Conservation (phyloP, 2,113 vertebrate species). For the Macquaria ambigua region DNA sequence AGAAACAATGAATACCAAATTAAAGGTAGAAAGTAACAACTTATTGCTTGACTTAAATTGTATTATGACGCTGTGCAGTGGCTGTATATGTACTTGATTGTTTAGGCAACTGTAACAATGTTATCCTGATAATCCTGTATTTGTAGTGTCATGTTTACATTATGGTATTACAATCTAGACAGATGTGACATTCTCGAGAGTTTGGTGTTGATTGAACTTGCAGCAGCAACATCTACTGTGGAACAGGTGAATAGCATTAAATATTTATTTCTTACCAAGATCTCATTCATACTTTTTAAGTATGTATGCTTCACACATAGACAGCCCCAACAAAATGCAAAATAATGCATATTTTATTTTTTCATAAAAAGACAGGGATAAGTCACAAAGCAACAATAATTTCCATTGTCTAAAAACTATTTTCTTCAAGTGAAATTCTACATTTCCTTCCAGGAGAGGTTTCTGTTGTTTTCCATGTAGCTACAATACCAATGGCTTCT, state of each 20-base stretch:
- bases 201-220: constrained; percentile 19
- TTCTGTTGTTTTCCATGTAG: constrained; percentile 51
- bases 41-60: constrained; percentile 1
- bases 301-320: constrained; percentile 23
- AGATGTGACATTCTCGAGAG: not conserved
- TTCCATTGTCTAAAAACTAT: constrained; percentile 75
- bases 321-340: constrained; percentile 50
- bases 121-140: constrained; percentile 19
- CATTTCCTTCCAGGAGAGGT: constrained; percentile 51
- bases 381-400: constrained; percentile 80
- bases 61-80: not conserved
- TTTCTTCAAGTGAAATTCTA: constrained; percentile 69
- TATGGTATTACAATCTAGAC: not conserved
- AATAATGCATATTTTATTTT: constrained; percentile 75
- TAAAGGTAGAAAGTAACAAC: not conserved
- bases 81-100: constrained; percentile 13
- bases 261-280: constrained; percentile 58
- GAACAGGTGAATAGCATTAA: constrained; percentile 51
- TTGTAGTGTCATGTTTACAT: constrained; percentile 33
- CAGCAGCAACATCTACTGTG: constrained; percentile 15
- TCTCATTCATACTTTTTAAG: not conserved
- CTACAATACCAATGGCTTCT: constrained; percentile 69
- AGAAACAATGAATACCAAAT: constrained; percentile 16
- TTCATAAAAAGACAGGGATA: constrained; percentile 79
- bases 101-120: constrained; percentile 3